Conservation (phyloP, 1,140 invertebrate genomes). For the Babylonia areolata region DNA sequence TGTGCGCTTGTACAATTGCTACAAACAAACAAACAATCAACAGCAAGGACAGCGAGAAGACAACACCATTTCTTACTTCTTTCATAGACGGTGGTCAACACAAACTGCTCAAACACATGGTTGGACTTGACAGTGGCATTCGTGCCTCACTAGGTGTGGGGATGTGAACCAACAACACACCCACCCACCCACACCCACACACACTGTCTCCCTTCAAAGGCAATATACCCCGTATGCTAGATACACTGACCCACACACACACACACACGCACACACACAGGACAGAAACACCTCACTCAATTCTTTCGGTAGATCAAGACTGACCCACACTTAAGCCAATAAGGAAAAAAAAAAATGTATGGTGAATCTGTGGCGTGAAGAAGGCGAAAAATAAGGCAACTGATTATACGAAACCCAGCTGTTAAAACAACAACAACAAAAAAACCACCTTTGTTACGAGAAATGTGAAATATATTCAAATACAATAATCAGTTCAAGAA, state of each 20-base stretch:
- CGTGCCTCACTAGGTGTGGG: not conserved
- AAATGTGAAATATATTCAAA: too few relatives aligned
- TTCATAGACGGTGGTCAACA: too few relatives aligned
- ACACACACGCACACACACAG: not conserved
- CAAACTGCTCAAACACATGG: too few relatives aligned
- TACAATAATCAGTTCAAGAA: too few relatives aligned
- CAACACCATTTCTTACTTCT: not conserved
- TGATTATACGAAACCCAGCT: too few relatives aligned
- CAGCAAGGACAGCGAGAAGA: not conserved
- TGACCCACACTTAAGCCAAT: not conserved
- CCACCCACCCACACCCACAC: not conserved
- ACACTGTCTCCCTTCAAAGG: not conserved
- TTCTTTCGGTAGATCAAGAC: not conserved
- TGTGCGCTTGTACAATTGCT: not conserved
- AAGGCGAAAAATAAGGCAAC: not conserved
- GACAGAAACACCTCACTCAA: not conserved
- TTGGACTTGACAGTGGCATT: not conserved
- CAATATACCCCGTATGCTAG: not conserved
- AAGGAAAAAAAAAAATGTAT: too few relatives aligned
- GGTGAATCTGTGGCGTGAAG: not conserved
- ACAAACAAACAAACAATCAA: not conserved
- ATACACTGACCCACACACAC: not conserved
- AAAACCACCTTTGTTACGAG: too few relatives aligned
- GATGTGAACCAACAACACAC: not conserved
- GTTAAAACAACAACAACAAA: too few relatives aligned